Base-by-base conservation (phyloP, 2,797 vertebrate species). In the Rhyacichthys aspro region DNA sequence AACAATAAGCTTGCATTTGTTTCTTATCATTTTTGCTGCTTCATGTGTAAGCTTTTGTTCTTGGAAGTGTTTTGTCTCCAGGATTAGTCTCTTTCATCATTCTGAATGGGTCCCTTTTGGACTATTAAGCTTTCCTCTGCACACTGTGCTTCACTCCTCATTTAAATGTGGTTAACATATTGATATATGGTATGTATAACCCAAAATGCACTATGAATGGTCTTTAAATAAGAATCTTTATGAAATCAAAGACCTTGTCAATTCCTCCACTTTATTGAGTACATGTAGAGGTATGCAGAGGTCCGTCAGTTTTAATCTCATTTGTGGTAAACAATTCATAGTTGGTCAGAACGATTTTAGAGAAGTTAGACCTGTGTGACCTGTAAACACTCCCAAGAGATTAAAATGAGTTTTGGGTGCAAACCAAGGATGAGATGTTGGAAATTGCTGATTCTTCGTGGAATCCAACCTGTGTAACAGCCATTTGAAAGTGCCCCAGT, bases 41-140 rank as follows among this genome's bases (percentile, higher is more conserved):
- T 69, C 48, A 42, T 33, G 33, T 72, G 42, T 55, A 46, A 28
- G 68, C 63, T 81, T 78, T 86, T 85, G 59, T 82, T 82, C 34
- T 66, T 65, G 60, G 72, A 86, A 74, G 70, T 63, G 63, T 69
- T 73, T 79, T 46, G 45, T 75, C 73, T 74, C 74, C 41, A 67
- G 77, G 64, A 82, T 82, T 63, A 64, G 78, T 61, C 63, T 64
- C 77, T 84, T 83, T 86, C 67, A 85, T 88, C 70, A 71, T 67
- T 57, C 43, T 54, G 63, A 86, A 88, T 70, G 50, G 63, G 64
- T 72, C 76, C 69, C 75, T 68, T 82, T 80, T 74, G 70, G 66
- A 71, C 52, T 64, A 68, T 82, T 78, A 83, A 62, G 68, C 67
- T 69, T 66, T 69, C 37, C 47, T 56, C 52, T 53, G 70, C 72